Conservation (phyloP, 2,113 vertebrate species). For the Campylomormyrus numenius region DNA sequence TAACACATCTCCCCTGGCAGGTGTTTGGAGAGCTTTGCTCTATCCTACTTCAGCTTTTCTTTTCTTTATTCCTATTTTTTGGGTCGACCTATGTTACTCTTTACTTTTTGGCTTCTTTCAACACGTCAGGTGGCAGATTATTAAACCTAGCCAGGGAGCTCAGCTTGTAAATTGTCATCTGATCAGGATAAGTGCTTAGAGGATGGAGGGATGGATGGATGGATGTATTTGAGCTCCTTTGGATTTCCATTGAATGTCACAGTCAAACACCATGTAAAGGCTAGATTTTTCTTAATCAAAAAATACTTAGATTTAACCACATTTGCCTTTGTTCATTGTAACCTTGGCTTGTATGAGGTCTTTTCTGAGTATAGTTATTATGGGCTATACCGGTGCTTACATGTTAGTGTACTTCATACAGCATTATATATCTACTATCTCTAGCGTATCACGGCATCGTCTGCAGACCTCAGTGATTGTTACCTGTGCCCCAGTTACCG, state of each 20-base stretch:
- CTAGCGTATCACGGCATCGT: not conserved
- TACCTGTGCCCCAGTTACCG: not conserved
- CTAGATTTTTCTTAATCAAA: not conserved
- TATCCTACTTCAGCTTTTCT: not conserved
- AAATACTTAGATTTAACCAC: not conserved
- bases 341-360: not conserved
- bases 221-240: not conserved
- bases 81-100: not conserved
- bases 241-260: not conserved
- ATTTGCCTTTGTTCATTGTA: not conserved
- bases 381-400: not conserved
- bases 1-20: slow-evolving; percentile 35
- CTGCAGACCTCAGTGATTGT: not conserved
- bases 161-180: not conserved
- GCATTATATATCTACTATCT: not conserved
- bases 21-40: slow-evolving; percentile 18
- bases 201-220: not conserved
- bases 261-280: not conserved
- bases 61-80: not conserved
- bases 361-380: not conserved
- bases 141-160: not conserved
- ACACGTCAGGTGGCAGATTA: not conserved
- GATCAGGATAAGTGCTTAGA: not conserved
- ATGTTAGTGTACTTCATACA: not conserved
- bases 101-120: not conserved